phyloP scores from a whole-genome alignment of 2,888 invertebrate genomes.

The Diplolepis rosae region DNA sequence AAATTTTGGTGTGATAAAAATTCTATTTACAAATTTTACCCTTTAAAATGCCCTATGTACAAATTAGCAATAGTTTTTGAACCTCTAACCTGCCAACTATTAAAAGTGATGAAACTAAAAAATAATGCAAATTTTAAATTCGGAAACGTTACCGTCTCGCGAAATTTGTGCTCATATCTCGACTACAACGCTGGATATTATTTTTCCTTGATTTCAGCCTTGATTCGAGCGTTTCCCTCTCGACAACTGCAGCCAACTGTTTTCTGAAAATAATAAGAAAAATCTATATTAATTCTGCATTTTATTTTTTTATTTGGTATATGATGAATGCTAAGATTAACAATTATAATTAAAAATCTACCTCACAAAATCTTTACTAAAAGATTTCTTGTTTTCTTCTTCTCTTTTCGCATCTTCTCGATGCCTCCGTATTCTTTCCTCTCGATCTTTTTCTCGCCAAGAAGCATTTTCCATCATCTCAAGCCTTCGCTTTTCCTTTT shows the following conservation, averaged over 20 bases:
- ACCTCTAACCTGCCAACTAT: neutral
- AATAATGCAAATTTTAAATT: neutral
- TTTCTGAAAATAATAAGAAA: conserved; percentile 72
- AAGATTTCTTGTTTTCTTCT: conserved; percentile 71
- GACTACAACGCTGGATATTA: conserved; percentile 88
- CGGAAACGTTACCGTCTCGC: conserved; percentile 78
- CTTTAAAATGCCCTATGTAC: neutral
- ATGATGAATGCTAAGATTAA: neutral
- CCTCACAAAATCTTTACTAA: conserved; percentile 75
- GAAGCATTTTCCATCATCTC: conserved; percentile 91
- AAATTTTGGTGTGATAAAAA: too few relatives aligned
- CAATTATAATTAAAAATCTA: conserved; percentile 40
- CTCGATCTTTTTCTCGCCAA: conserved; percentile 81
- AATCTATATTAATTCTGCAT: too few relatives aligned
- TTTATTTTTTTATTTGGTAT: neutral
- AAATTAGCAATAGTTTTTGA: neutral
- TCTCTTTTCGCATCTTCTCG: conserved; percentile 77
- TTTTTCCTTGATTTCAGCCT: conserved; percentile 92
- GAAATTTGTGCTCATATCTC: conserved; percentile 90
- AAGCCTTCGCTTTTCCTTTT: conserved; percentile 81
- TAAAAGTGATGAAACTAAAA: neutral
- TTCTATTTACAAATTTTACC: neutral
- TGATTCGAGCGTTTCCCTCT: conserved; percentile 84
- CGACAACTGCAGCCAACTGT: conserved; percentile 80
- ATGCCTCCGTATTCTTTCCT: conserved; percentile 79